Base-by-base conservation (phyloP, 2,113 vertebrate genomes). In the Mesitornis unicolor region DNA sequence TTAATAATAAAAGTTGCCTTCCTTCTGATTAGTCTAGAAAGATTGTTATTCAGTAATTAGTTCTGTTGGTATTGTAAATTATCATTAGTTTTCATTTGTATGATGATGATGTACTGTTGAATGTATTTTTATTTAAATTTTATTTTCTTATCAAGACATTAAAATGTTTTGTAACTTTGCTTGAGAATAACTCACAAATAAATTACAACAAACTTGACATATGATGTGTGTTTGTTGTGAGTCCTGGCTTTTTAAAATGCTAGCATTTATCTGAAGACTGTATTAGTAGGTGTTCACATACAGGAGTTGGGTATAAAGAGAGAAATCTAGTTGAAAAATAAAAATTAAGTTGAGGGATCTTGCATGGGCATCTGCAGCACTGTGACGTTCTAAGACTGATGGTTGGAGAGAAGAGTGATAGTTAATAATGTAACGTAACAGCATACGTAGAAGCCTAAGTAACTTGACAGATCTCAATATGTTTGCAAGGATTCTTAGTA, bases 111-210 rank as follows among this genome's bases (percentile, higher is more conserved):
- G 90, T 97, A 97, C 95, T 98, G 95, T 98, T 97, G 91, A 98
- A 97, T 98, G 97, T 97, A 98, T 98, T 98, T 98, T 98, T 98
- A 98, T 98, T 98, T 98, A 98, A 98, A 98, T 97, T 98, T 98
- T 98, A 98, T 98, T 98, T 98, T 98, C 97, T 97, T 98, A 98
- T 97, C 87, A 97, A 97, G 93, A 98, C 82, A 97, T 98, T 95
- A 88, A 97, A 98, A 98, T 96, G 92, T 98, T 98, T 97, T 98
- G 95, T 98, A 98, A 97, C 96, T 91, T 96, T 53, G 91, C 95
- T 98, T 98, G 93, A 91, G 84, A 97, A 97, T 97, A 98, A 98
- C 97, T 97, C 93, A 67, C 78, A 96, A 98, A 98, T 98, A 98
- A 98, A 98, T 97, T 93, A 89, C 95, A 92, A 92, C 43, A 95